These are phyloP conservation scores for Chitala chitala DNA, from an alignment of 2,113 vertebrate genomes.

Conservation along the genomic window DNA sequence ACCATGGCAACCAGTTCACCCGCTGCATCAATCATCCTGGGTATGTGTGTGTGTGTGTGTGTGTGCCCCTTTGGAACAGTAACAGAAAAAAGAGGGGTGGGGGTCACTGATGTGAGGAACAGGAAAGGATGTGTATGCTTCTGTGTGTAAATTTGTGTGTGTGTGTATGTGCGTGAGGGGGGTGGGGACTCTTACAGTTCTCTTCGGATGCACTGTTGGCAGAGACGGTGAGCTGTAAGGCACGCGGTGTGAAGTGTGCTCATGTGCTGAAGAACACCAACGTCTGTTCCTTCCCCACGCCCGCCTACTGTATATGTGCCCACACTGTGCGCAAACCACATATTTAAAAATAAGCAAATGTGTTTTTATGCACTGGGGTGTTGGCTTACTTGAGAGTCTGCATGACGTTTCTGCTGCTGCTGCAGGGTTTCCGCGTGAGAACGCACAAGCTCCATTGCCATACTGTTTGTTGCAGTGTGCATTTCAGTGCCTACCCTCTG, in stretches of 20 bases:
- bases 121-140: constrained; percentile 1
- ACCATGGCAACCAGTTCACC: constrained; percentile 57
- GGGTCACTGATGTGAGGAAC: no score
- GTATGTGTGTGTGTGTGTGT: constrained; percentile 15
- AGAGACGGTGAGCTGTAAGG: no score
- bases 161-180: constrained; percentile 23
- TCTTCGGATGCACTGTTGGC: not conserved
- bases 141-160: constrained; percentile 3
- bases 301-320: not conserved
- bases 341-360: not conserved
- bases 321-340: not conserved
- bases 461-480: not conserved
- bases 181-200: not conserved
- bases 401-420: no score
- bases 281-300: not conserved
- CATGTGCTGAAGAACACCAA: not conserved
- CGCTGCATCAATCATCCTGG: constrained; percentile 47
- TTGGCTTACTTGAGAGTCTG: not conserved
- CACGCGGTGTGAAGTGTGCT: not conserved
- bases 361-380: not conserved
- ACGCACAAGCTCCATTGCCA: not conserved
- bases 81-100: not conserved
- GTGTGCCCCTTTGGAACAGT: constrained; percentile 7
- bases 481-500: constrained; percentile 39
- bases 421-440: no score